Conservation (phyloP, 2,888 invertebrate species). For the Leptopilina drosophilae region DNA sequence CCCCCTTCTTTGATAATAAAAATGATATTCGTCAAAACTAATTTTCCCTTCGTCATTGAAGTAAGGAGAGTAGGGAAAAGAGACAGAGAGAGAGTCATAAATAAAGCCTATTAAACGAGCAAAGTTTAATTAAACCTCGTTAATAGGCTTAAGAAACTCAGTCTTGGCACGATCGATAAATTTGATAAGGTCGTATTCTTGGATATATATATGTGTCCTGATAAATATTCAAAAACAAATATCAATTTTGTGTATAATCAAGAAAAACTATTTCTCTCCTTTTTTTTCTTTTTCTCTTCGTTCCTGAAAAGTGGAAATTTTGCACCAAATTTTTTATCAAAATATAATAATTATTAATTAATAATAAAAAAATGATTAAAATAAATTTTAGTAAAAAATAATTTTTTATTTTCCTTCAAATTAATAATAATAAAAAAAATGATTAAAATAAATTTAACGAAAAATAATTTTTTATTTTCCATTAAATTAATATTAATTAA, state of each 20-base stretch:
- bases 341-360: too few species aligned
- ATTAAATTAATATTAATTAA: too few species aligned
- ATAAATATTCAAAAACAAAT: not conserved
- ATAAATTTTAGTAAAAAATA: too few species aligned
- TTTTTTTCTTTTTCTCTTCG: not conserved
- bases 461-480: too few species aligned
- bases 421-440: too few species aligned
- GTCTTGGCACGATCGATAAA: conserved; percentile 12
- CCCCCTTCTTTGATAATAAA: not conserved
- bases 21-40: conserved; percentile 4
- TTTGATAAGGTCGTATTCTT: conserved; percentile 6
- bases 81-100: not conserved
- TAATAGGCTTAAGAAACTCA: conserved; percentile 60
- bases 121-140: conserved; percentile 66
- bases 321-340: not conserved
- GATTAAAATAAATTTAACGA: too few species aligned
- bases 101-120: conserved; percentile 59
- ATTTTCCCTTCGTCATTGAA: conserved; percentile 44
- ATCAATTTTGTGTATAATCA: not conserved
- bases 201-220: not conserved
- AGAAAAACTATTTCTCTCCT: not conserved
- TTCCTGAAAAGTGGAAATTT: not conserved
- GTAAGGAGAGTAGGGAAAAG: conserved; percentile 27
- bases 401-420: too few species aligned
- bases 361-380: too few species aligned